Evolutionary conservation across 2,113 vertebrate genomes (phyloP), one percentile per base, ranked within the genome.

Genomic region (Lucifuga dentata): DNA sequence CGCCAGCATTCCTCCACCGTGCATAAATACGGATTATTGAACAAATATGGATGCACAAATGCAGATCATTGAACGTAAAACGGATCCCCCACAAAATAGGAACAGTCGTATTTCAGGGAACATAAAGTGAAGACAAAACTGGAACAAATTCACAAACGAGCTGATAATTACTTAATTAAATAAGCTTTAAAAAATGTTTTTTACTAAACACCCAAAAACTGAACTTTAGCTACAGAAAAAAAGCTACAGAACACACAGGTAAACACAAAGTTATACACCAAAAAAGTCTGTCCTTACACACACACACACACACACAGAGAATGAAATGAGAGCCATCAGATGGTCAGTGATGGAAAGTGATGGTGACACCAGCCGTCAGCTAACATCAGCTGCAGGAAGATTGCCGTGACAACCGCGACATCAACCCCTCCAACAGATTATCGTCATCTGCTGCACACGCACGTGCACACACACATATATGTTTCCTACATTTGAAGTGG

Each of bases 401-500:
- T 88, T 76, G 81, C 68, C 65, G 83, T 88, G 89, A 91, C 89
- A 91, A 88, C 85, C 89, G 82, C 80, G 64, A 91, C 88, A 86
- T 80, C 52, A 80, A 89, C 73, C 88, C 85, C 86, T 88, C 83
- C 49, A 57, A 89, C 81, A 91, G 81, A 91, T 88, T 88, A 89
- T 83, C 82, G 39, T 89, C 88, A 86, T 79, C 73, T 76, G 75
- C 77, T 73, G 76, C 72, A 38, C 10, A 3, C 45, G 3, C 53
- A 29, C 49, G 11, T 44, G 26, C 72, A n/a, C 29, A 39, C 24
- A 13, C 57, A 10, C 33, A 44, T 41, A 36, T 20, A 40, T 9
- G 32, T 53, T 43, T 11, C 45, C 43, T 61, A n/a, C 51, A 41
- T 11, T 12, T 3, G n/a, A 1, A 0, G 8, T 6, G 58, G 24